A percentile compares a stretch with the other conserved stretches of the same genome.
These are phyloP conservation scores for Conchocele bisecta DNA, from an alignment of 2,888 invertebrate species.

Conservation along the genomic window DNA sequence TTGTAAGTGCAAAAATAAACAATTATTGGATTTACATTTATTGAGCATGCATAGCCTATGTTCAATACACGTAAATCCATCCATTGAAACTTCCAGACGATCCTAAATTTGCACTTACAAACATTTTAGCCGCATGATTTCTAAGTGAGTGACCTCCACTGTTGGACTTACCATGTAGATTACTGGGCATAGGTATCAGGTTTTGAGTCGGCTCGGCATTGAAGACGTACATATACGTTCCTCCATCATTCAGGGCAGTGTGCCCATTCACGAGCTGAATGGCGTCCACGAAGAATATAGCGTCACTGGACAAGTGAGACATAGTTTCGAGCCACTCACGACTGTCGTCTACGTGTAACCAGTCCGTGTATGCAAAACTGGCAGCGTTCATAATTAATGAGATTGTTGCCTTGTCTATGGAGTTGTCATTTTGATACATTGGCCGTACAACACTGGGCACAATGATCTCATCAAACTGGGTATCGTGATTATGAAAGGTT, in stretches of 20 bases:
- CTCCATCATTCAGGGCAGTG: constrained; percentile 84
- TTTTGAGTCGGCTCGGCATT: constrained; percentile 33
- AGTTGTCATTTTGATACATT: too few relatives aligned
- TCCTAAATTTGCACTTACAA: too few relatives aligned
- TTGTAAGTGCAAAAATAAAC: too few relatives aligned
- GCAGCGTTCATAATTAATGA: constrained; percentile 17
- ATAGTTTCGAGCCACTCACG: constrained; percentile 91
- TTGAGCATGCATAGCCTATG: too few relatives aligned
- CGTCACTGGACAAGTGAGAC: constrained; percentile 95
- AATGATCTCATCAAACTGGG: constrained; percentile 21
- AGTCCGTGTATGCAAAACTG: constrained; percentile 33
- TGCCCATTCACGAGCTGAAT: constrained; percentile 93
- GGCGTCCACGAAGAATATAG: constrained; percentile 96
- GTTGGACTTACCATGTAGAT: constrained; percentile 32
- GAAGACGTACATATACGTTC: constrained; percentile 69
- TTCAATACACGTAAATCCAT: too few relatives aligned
- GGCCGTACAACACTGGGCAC: constrained; percentile 10
- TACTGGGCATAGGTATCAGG: constrained; percentile 21
- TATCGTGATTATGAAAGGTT: too few relatives aligned
- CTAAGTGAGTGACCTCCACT: background rate
- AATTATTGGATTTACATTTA: too few relatives aligned
- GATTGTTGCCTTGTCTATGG: too few relatives aligned
- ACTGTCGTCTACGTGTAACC: constrained; percentile 85
- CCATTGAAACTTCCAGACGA: too few relatives aligned
- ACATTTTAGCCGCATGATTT: background rate